phyloP scores from a whole-genome alignment of 1,140 invertebrate genomes.

The Drosophila erecta region DNA sequence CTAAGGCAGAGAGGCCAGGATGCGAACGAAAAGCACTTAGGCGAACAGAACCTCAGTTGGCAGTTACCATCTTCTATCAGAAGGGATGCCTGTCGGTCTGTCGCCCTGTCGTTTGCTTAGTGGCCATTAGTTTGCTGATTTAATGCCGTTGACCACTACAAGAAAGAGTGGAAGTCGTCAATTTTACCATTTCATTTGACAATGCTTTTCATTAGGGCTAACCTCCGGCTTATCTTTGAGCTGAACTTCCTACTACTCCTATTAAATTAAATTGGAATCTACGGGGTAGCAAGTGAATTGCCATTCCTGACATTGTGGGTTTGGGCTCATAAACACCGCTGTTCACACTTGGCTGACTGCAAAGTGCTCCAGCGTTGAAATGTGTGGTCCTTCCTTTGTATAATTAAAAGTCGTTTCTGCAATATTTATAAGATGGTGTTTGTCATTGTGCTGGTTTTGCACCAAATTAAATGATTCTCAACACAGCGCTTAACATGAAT shows the following conservation, averaged over 20 bases:
- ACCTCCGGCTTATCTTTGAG: slow-evolving; percentile 39
- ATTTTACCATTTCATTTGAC: slow-evolving; percentile 83
- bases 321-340: slow-evolving; percentile 75
- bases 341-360: slow-evolving; percentile 71
- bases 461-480: not conserved
- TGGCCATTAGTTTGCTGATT: slow-evolving; percentile 81
- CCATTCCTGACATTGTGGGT: slow-evolving; percentile 40
- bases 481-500: too few relatives aligned
- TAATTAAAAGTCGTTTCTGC: slow-evolving; percentile 72
- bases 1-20: slow-evolving; percentile 57
- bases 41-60: slow-evolving; percentile 5
- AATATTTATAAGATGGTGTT: slow-evolving; percentile 67
- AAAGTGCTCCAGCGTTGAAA: slow-evolving; percentile 30
- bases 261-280: slow-evolving; percentile 75
- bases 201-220: slow-evolving; percentile 77
- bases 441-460: not conserved
- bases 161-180: slow-evolving; percentile 79
- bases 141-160: slow-evolving; percentile 75
- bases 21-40: slow-evolving; percentile 23
- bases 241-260: slow-evolving; percentile 42
- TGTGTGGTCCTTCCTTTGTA: slow-evolving; percentile 42
- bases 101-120: slow-evolving; percentile 65
- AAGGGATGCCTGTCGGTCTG: slow-evolving; percentile 12
- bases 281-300: not conserved
- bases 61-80: slow-evolving; percentile 14